Conservation (phyloP, 2,888 invertebrate species). For the Nephrotoma flavescens region DNA sequence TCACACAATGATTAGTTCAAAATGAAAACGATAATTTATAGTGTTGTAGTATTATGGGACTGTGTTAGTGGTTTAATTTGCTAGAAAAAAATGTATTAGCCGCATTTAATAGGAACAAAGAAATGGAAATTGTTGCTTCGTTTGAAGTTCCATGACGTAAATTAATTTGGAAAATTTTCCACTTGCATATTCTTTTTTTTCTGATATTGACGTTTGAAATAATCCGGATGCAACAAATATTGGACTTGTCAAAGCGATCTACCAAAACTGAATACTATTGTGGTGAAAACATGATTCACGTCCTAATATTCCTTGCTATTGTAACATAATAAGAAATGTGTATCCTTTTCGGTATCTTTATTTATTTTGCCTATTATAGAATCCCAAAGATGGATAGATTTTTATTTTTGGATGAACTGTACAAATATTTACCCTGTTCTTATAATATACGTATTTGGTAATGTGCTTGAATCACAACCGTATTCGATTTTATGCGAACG, state of each 20-base stretch:
- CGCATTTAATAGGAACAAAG: too few relatives aligned
- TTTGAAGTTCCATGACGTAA: not conserved
- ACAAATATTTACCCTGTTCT: not conserved
- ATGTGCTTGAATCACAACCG: not conserved
- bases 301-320: not conserved
- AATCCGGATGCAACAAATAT: not conserved
- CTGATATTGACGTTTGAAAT: too few relatives aligned
- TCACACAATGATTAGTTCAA: not conserved
- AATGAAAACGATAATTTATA: not conserved
- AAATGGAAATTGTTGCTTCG: too few relatives aligned
- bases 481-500: not conserved
- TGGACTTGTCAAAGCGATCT: not conserved
- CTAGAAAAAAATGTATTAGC: not conserved
- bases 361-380: not conserved
- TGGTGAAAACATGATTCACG: not conserved
- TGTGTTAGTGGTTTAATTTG: not conserved
- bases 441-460: not conserved
- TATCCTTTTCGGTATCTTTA: not conserved
- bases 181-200: not conserved
- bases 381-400: not conserved
- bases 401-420: not conserved
- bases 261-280: not conserved
- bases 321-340: not conserved
- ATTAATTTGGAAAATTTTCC: not conserved
- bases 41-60: not conserved